These are phyloP conservation scores for Ophthalmolycus amberensis DNA, from an alignment of 2,113 vertebrate genomes.

Conservation along the genomic window DNA sequence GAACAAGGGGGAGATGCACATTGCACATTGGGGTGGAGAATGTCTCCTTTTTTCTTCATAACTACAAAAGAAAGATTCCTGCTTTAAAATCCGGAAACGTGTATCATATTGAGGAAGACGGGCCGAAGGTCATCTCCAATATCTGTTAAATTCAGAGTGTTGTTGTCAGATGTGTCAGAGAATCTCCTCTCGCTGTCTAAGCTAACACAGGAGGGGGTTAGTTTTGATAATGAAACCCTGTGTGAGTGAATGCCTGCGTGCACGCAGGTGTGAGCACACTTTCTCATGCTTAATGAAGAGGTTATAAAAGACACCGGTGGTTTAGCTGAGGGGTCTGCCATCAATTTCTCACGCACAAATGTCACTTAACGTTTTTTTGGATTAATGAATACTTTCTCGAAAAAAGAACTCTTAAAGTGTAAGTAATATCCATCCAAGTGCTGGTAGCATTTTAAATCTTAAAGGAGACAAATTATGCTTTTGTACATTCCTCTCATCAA, in stretches of 20 bases:
- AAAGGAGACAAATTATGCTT: background rate
- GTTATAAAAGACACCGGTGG: constrained; percentile 21
- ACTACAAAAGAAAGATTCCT: constrained; percentile 63
- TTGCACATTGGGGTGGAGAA: constrained; percentile 48
- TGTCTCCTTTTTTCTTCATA: constrained; percentile 43
- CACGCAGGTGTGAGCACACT: constrained; percentile 37
- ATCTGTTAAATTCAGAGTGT: constrained; percentile 77
- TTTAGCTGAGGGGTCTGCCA: constrained; percentile 13
- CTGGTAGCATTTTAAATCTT: background rate
- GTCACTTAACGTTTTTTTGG: constrained; percentile 20
- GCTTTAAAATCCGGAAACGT: constrained; percentile 60
- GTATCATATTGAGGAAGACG: constrained; percentile 79
- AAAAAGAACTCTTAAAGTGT: background rate
- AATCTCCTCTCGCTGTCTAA: constrained; percentile 50
- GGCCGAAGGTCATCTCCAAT: constrained; percentile 90
- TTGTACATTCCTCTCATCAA: background rate
- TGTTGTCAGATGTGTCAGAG: constrained; percentile 72
- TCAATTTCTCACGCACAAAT: constrained; percentile 20
- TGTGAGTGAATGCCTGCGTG: constrained; percentile 42
- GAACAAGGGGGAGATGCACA: constrained; percentile 48
- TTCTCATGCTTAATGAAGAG: constrained; percentile 54
- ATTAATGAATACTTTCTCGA: background rate
- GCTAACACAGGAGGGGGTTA: constrained; percentile 65
- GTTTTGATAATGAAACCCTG: constrained; percentile 67
- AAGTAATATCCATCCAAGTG: background rate